Evolutionary conservation across 2,888 invertebrate genomes (phyloP).

Genomic region (Micoletzkya japonica): DNA sequence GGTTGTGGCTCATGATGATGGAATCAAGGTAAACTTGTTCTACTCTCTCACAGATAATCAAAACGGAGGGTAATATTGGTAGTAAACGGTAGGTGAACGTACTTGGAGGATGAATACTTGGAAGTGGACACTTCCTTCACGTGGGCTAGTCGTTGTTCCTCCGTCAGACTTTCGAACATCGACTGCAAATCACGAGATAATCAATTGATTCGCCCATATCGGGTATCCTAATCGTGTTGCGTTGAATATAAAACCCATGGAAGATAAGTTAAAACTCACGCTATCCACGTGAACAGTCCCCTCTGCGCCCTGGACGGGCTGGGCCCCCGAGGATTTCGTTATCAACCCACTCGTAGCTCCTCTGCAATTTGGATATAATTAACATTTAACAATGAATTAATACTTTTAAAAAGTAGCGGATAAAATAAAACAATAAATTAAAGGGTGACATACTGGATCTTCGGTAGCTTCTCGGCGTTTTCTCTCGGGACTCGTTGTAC

Average conservation of each 20-base stretch:
- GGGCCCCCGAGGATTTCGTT: conserved; percentile 27
- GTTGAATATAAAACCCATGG: too few species aligned
- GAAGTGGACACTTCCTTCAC: conserved; percentile 96
- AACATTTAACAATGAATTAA: background rate
- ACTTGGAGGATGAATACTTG: conserved; percentile 96
- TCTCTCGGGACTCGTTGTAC: conserved; percentile 86
- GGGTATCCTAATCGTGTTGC: background rate
- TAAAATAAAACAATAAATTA: background rate
- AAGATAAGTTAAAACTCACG: conserved; percentile 37
- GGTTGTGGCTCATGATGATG: background rate
- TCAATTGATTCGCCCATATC: background rate
- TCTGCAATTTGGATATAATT: conserved; percentile 27
- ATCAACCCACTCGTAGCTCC: conserved; percentile 48
- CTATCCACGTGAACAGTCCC: conserved; percentile 34
- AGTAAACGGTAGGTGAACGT: conserved; percentile 66
- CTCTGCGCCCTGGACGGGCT: conserved; percentile 30
- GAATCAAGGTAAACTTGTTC: background rate
- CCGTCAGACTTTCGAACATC: conserved; percentile 78
- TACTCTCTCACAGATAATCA: background rate
- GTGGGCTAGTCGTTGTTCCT: conserved; percentile 94
- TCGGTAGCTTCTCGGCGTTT: conserved; percentile 58
- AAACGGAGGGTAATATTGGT: background rate
- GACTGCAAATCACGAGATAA: conserved; percentile 41
- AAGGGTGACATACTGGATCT: conserved; percentile 58
- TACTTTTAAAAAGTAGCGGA: background rate